A percentile compares a stretch with the other conserved stretches of the same genome.
These are phyloP conservation scores for Eumacrocentrus americanus DNA, from an alignment of 2,888 invertebrate genomes.

Conservation along the genomic window DNA sequence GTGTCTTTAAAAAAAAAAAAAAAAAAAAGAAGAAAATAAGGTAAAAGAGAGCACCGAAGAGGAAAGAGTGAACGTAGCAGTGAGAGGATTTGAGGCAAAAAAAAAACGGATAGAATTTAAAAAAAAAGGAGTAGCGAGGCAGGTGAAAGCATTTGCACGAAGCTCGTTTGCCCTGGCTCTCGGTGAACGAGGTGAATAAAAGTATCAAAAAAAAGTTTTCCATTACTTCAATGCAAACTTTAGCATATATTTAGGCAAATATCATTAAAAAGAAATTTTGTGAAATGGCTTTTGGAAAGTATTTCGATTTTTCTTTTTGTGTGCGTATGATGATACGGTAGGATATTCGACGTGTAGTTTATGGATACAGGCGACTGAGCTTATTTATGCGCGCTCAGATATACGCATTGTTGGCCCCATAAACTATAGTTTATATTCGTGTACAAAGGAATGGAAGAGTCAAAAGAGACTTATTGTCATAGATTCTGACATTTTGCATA, in stretches of 20 bases:
- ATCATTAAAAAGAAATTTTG: background rate
- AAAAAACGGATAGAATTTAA: background rate
- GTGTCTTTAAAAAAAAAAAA: background rate
- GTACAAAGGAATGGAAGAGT: constrained; percentile 3
- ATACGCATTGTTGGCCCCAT: constrained; percentile 19
- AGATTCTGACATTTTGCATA: constrained; percentile 1
- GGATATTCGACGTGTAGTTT: no score
- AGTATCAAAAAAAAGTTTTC: background rate
- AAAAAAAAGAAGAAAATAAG: background rate
- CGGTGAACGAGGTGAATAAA: background rate
- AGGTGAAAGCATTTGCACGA: background rate
- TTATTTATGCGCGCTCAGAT: background rate
- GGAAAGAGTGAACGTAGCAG: background rate
- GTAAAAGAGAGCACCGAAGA: background rate
- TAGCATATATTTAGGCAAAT: background rate
- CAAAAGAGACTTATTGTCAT: background rate
- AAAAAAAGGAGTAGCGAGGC: background rate
- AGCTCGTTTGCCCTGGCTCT: background rate
- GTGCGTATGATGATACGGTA: no score
- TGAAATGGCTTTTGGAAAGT: no score
- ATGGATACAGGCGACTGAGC: no score
- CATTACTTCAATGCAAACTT: background rate
- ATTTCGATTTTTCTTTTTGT: no score
- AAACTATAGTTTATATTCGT: constrained; percentile 29
- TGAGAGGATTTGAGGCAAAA: background rate